Evolutionary conservation across 2,797 vertebrate species (phyloP).

Genomic region (Pangasius sanitwongsei): DNA sequence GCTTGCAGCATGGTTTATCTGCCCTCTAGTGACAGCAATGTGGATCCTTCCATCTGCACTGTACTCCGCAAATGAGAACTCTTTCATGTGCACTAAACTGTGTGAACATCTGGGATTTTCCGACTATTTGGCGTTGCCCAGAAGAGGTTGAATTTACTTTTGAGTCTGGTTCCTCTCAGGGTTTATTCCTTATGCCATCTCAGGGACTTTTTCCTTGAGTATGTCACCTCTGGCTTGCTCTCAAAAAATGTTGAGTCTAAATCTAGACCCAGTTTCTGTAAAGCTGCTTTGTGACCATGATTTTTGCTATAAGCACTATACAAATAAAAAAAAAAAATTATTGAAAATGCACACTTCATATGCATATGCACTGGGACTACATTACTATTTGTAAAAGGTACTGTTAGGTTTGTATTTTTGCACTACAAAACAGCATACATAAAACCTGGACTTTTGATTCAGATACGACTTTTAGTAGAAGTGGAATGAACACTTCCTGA

Average conservation of each 20-base stretch:
- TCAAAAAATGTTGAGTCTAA: not conserved
- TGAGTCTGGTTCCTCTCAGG: conserved; percentile 1
- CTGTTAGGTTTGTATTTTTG: not conserved
- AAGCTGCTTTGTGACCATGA: not conserved
- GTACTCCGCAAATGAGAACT: not conserved
- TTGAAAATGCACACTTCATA: not conserved
- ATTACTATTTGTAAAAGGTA: not conserved
- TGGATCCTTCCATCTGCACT: conserved; percentile 3
- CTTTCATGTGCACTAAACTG: conserved; percentile 12
- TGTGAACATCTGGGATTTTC: conserved; percentile 18
- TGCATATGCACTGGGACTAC: not conserved
- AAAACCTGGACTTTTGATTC: not conserved
- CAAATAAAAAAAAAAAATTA: not conserved
- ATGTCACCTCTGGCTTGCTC: not conserved
- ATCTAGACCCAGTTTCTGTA: not conserved
- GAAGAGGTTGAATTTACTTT: not conserved
- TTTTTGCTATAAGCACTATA: not conserved
- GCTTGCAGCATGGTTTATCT: conserved; percentile 27
- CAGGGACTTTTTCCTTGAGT: not conserved
- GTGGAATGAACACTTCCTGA: not conserved
- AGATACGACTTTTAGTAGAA: not conserved
- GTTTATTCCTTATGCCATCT: conserved; percentile 2
- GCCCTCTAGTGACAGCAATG: conserved; percentile 64
- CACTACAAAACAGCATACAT: not conserved
- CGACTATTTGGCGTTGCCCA: not conserved